phyloP scores from a whole-genome alignment of 2,113 vertebrate genomes.

The Malurus melanocephalus region DNA sequence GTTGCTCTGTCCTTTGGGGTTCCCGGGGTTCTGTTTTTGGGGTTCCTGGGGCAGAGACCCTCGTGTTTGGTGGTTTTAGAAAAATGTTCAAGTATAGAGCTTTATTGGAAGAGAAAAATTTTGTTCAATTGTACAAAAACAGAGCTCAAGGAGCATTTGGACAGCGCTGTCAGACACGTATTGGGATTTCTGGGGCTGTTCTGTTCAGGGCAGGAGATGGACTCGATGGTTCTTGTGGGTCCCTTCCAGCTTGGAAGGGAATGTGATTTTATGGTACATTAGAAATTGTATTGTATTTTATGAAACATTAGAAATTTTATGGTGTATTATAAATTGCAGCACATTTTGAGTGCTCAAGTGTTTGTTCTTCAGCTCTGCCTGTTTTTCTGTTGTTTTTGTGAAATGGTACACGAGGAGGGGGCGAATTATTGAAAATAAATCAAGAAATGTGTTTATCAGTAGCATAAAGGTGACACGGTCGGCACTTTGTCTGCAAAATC shows the following conservation, averaged over 20 bases:
- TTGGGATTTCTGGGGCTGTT: not conserved
- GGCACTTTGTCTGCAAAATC: not conserved
- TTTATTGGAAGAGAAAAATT: too few species aligned
- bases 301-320: not conserved
- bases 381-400: not conserved
- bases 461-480: not conserved
- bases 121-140: rapidly evolving
- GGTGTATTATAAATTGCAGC: too few species aligned
- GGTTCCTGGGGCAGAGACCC: not conserved
- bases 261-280: not conserved
- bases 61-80: rapidly evolving
- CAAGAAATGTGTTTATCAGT: not conserved
- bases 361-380: not conserved
- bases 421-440: not conserved
- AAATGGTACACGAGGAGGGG: rapidly evolving
- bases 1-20: too few species aligned
- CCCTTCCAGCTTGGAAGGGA: not conserved
- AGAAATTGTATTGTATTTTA: not conserved
- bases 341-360: not conserved
- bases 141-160: not conserved
- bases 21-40: too few species aligned
- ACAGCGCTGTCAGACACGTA: rapidly evolving
- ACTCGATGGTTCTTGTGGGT: not conserved
- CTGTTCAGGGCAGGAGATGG: not conserved
- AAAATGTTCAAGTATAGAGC: not conserved